Evolutionary conservation across 2,113 vertebrate genomes (phyloP).

Genomic region (Podilymbus podiceps): DNA sequence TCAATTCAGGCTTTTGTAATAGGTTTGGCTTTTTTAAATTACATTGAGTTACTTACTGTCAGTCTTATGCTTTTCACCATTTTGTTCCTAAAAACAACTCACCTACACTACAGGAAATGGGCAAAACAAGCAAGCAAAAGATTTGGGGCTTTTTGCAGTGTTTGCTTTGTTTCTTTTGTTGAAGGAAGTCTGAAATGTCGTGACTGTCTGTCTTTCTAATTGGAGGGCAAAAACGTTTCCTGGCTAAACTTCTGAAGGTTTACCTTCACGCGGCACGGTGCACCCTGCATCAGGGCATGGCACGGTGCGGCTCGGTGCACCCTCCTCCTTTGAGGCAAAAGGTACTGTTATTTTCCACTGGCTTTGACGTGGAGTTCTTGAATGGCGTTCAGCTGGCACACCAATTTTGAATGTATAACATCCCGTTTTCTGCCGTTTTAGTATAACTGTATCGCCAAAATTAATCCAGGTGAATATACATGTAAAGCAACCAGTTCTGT

Average conservation of each 20-base stretch:
- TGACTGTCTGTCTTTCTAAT: background rate
- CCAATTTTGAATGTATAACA: background rate
- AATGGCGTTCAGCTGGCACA: background rate
- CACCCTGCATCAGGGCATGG: background rate
- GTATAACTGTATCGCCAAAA: background rate
- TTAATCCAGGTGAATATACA: background rate
- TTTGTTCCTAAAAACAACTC: background rate
- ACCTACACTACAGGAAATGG: background rate
- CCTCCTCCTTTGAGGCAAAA: background rate
- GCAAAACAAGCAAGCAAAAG: background rate
- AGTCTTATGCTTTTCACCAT: background rate
- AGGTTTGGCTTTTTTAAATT: background rate
- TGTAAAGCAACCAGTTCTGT: background rate
- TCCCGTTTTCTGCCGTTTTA: background rate
- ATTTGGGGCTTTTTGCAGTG: background rate
- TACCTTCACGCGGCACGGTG: rapidly evolving
- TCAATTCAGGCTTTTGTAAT: constrained; percentile 23
- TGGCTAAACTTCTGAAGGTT: background rate
- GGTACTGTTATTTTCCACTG: background rate
- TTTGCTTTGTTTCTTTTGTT: background rate
- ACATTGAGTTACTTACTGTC: background rate
- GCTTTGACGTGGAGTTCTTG: background rate
- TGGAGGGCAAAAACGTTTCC: background rate
- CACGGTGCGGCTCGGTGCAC: too few relatives aligned
- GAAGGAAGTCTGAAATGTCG: background rate